Conservation (phyloP, 2,888 invertebrate genomes). For the Drosophila pegasa region DNA sequence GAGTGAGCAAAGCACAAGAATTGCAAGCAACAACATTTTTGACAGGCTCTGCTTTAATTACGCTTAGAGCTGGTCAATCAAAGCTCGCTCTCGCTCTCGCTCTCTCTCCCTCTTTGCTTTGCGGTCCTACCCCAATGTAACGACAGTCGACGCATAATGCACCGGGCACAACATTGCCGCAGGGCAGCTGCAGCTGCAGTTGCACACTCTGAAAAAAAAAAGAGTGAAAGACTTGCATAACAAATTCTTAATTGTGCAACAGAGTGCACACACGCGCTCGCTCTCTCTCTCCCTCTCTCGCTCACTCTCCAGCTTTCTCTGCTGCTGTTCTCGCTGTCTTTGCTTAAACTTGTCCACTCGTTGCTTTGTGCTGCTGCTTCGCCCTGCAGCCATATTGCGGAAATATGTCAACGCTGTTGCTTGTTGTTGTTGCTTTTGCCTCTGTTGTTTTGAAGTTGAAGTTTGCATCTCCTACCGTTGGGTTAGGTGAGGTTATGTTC, state of each 20-base stretch:
- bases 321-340: slow-evolving; percentile 23
- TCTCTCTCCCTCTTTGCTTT: slow-evolving; percentile 1
- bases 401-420: slow-evolving; percentile 70
- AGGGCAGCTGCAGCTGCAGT: slow-evolving; percentile 50
- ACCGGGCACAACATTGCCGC: slow-evolving; percentile 48
- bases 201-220: slow-evolving; percentile 53
- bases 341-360: slow-evolving; percentile 25
- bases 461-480: slow-evolving; percentile 62
- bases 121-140: slow-evolving; percentile 68
- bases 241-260: slow-evolving; percentile 79
- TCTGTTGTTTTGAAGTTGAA: slow-evolving; percentile 69
- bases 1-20: slow-evolving; percentile 11
- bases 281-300: slow-evolving; percentile 9
- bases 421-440: slow-evolving; percentile 24
- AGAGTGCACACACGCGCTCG: slow-evolving; percentile 28
- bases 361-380: slow-evolving; percentile 48
- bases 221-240: slow-evolving; percentile 72
- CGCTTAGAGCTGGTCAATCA: slow-evolving; percentile 51
- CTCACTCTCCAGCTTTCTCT: slow-evolving; percentile 14
- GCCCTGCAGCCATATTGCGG: slow-evolving; percentile 73
- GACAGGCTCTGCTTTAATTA: slow-evolving; percentile 51
- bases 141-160: slow-evolving; percentile 52
- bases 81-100: slow-evolving; percentile 17
- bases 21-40: slow-evolving; percentile 34
- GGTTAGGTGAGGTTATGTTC: slow-evolving; percentile 70